Evolutionary conservation across 2,113 vertebrate genomes (phyloP).

Genomic region (Sinosuthora webbiana): DNA sequence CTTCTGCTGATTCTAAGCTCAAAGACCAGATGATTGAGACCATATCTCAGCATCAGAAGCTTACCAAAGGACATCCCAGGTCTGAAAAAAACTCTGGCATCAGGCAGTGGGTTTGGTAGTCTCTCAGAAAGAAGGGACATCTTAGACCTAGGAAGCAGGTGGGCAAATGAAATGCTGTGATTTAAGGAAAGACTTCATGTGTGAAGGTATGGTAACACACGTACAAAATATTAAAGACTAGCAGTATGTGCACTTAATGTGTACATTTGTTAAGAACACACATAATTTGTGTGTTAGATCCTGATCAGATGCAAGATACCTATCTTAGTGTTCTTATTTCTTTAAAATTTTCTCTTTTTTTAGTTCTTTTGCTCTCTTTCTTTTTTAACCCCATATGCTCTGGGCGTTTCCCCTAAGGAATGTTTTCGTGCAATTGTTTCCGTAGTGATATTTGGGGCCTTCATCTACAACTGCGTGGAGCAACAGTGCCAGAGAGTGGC

Average conservation of each 20-base stretch:
- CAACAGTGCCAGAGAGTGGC: conserved; percentile 55
- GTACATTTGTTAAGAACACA: not conserved
- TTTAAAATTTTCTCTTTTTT: not conserved
- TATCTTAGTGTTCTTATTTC: not conserved
- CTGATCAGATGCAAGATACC: not conserved
- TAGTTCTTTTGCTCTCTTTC: not conserved
- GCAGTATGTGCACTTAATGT: not conserved
- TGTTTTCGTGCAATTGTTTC: not conserved
- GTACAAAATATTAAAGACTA: not conserved
- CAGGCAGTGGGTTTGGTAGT: not conserved
- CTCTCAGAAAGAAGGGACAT: not conserved
- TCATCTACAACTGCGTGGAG: not conserved
- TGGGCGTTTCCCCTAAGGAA: not conserved
- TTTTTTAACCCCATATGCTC: not conserved
- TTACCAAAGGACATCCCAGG: not conserved
- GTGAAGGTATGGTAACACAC: not conserved
- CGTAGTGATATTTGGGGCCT: not conserved
- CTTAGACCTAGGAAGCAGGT: not conserved
- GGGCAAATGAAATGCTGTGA: not conserved
- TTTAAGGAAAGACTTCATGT: not conserved
- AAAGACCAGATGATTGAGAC: not conserved
- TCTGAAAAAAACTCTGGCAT: not conserved
- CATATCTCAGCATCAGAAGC: not conserved
- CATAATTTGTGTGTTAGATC: not conserved
- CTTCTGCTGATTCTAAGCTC: not conserved